These are phyloP conservation scores for Hyperoplus immaculatus DNA, from an alignment of 2,797 vertebrate species.

Conservation along the genomic window DNA sequence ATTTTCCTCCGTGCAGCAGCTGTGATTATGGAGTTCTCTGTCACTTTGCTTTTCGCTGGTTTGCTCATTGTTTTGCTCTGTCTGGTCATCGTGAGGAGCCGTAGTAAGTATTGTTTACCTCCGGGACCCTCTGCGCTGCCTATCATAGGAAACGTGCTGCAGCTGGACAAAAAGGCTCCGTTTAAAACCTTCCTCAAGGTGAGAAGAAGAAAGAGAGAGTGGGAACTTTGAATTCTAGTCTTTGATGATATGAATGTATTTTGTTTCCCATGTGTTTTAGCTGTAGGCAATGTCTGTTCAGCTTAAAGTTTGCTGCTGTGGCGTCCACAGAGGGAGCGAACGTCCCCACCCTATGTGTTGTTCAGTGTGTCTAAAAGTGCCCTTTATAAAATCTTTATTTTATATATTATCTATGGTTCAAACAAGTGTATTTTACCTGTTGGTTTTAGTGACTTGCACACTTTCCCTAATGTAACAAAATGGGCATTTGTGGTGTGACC, in stretches of 20 bases:
- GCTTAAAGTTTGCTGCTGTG: neutral
- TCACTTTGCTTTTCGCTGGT: conserved; percentile 10
- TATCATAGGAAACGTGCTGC: conserved; percentile 75
- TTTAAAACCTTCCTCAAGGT: conserved; percentile 77
- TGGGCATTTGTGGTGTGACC: too few species aligned
- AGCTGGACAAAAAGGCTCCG: conserved; percentile 72
- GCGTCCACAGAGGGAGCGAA: too few species aligned
- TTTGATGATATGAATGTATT: neutral
- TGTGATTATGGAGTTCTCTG: conserved; percentile 45
- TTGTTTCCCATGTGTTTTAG: too few species aligned
- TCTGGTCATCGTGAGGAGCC: conserved; percentile 41
- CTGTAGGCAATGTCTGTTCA: too few species aligned
- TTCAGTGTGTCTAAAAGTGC: too few species aligned
- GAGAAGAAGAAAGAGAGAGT: neutral
- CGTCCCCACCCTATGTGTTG: too few species aligned
- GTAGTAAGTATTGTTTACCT: conserved; percentile 46
- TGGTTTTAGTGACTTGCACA: too few species aligned
- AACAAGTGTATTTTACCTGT: too few species aligned
- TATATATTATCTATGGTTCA: too few species aligned
- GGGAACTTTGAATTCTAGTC: neutral
- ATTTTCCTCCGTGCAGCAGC: neutral
- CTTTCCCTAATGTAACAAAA: too few species aligned
- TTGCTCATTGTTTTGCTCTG: conserved; percentile 48
- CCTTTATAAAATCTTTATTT: too few species aligned
- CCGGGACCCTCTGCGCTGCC: conserved; percentile 75